These are phyloP conservation scores for Zhuqinia jingwanae DNA, from an alignment of 2,888 invertebrate species.

Conservation along the genomic window DNA sequence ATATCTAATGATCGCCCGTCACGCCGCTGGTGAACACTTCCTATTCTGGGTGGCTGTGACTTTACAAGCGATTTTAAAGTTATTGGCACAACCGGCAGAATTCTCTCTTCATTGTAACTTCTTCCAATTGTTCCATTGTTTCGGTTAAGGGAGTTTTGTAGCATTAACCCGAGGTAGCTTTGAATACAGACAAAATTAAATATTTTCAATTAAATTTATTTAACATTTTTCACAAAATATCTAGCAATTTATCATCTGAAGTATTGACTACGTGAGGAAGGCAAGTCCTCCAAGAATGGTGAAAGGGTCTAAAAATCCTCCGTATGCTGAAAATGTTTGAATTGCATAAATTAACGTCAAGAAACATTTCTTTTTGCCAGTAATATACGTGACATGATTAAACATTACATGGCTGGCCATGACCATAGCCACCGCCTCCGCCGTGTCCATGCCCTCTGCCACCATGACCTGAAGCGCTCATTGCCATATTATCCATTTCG, in stretches of 20 bases:
- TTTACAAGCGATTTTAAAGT: constrained; percentile 12
- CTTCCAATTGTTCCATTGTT: constrained; percentile 25
- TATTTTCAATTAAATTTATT: not conserved
- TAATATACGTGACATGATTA: not conserved
- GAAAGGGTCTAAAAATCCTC: constrained; percentile 77
- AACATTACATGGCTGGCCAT: constrained; percentile 31
- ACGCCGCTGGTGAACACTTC: not conserved
- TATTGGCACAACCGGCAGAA: constrained; percentile 54
- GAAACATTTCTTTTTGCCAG: not conserved
- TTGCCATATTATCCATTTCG: constrained; percentile 72
- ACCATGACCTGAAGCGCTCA: constrained; percentile 70
- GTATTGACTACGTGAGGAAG: constrained; percentile 72
- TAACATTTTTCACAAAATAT: not conserved
- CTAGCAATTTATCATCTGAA: too few species aligned
- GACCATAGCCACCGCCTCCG: constrained; percentile 63
- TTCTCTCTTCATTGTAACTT: not conserved
- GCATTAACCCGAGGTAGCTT: constrained; percentile 76
- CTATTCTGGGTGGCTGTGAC: not conserved
- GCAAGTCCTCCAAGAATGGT: constrained; percentile 78
- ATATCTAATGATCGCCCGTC: not conserved
- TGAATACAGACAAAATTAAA: not conserved
- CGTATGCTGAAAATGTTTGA: constrained; percentile 51
- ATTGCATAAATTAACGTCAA: constrained; percentile 18
- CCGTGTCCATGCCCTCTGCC: constrained; percentile 66
- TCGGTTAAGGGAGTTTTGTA: constrained; percentile 75